Conservation (phyloP, 2,888 invertebrate genomes). For the Cynaeus angustus region DNA sequence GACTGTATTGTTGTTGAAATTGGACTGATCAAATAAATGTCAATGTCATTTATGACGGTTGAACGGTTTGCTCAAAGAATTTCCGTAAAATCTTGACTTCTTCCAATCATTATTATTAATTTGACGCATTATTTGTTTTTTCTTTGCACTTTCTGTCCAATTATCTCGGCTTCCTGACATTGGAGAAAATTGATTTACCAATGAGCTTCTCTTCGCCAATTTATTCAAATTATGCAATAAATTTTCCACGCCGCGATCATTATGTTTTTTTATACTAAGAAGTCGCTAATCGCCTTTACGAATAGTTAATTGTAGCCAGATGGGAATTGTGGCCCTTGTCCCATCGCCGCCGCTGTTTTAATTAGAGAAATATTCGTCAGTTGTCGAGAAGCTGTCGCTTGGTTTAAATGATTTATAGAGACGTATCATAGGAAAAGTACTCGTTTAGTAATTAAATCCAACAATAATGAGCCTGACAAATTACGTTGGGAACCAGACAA, state of each 20-base stretch:
- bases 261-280: conserved; percentile 6
- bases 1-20: conserved; percentile 5
- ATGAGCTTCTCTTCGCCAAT: conserved; percentile 1
- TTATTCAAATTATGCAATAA: conserved; percentile 6
- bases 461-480: conserved; percentile 51
- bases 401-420: conserved; percentile 51
- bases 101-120: too few relatives aligned
- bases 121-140: too few relatives aligned
- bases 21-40: conserved; percentile 4
- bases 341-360: conserved; percentile 35
- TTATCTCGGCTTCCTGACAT: conserved; percentile 1
- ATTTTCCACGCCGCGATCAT: background rate
- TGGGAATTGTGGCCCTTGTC: conserved; percentile 17
- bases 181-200: background rate
- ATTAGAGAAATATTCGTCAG: conserved; percentile 46
- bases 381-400: conserved; percentile 46
- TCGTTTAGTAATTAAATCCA: conserved; percentile 45
- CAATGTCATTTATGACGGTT: background rate
- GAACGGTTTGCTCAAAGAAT: too few relatives aligned
- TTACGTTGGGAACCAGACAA: conserved; percentile 39
- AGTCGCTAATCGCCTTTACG: conserved; percentile 16
- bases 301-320: conserved; percentile 19
- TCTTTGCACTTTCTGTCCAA: background rate
- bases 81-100: too few relatives aligned
- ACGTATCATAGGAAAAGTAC: conserved; percentile 33